Base-by-base conservation (phyloP, 2,797 vertebrate genomes). In the Danio tinwini region DNA sequence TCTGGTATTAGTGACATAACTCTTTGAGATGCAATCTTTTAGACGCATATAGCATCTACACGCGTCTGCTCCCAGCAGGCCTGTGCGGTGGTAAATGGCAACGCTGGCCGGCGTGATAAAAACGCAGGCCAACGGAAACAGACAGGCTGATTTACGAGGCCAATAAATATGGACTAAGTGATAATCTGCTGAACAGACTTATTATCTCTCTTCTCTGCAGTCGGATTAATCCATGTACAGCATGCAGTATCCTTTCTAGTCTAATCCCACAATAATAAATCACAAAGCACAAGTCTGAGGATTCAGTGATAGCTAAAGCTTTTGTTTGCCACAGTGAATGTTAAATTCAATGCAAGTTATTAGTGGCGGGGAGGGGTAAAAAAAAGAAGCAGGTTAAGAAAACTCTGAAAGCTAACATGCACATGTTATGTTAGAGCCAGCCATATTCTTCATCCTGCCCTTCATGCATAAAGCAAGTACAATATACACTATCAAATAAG, bases 151-250 rank as follows among this genome's bases (percentile, higher is more conserved):
- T 79, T 83, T 83, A 81, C 40, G 49, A 64, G 49, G 53, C 71
- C 65, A 83, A 83, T 85, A 85, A 83, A 83, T 52, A 59, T 63
- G 29, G 44, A 65, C 74, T 63, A 77, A 81, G 70, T 47, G 75
- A 76, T 81, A 70, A 80, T 70, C 76, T 56, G 39, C 59, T 50
- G 56, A 75, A 78, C 58, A 13, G 39, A 62, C 45, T 67, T 58
- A 74, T 75, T 58, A 67, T 78, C 45, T 21, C 50, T 53, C 16
- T 21, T 59, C 42, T 68, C 74, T 69, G 61, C 42, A 61, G 61
- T 52, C 0, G 5, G 47, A 49, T 62, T 56, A 73, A 64, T 64
- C 7, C 42, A 55, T 13, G 16, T 39, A 55, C 40, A 55, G 12
- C 40, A 56, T 37, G 44, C 39, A 39, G 11, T 64, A 19, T 73